Percentiles rank a stretch among this genome's conserved stretches.
Conservation (phyloP, 2,797 vertebrate species). For the Schizothorax lantsangensis region DNA sequence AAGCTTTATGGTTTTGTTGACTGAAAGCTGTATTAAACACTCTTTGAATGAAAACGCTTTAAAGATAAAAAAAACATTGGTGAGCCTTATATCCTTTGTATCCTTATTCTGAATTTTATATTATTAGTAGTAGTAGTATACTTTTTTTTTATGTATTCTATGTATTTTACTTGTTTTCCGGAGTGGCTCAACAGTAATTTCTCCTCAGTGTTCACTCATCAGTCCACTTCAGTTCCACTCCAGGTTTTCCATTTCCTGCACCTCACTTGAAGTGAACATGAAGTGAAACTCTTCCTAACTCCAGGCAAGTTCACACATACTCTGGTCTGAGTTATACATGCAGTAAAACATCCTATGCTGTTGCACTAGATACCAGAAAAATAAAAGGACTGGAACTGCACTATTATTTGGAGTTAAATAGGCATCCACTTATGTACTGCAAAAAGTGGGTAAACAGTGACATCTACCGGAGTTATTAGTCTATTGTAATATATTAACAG, state of each 20-base stretch:
- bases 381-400: neutral
- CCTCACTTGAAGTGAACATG: neutral
- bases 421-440: neutral
- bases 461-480: neutral
- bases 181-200: neutral
- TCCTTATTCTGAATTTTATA: neutral
- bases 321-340: neutral
- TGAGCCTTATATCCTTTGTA: neutral
- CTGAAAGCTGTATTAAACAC: too few species aligned
- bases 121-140: neutral
- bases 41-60: too few species aligned
- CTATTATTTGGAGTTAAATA: neutral
- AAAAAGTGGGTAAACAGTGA: constrained; percentile 7
- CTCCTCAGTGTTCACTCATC: neutral
- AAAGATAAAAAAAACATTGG: neutral
- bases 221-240: neutral
- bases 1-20: too few species aligned
- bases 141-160: neutral
- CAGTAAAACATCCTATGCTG: neutral
- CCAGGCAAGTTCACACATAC: neutral
- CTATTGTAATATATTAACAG: neutral
- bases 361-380: neutral
- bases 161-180: neutral
- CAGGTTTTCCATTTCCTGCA: neutral
- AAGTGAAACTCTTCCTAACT: neutral